Conservation (phyloP, 2,797 vertebrate genomes). For the Zenarchopterus dispar region DNA sequence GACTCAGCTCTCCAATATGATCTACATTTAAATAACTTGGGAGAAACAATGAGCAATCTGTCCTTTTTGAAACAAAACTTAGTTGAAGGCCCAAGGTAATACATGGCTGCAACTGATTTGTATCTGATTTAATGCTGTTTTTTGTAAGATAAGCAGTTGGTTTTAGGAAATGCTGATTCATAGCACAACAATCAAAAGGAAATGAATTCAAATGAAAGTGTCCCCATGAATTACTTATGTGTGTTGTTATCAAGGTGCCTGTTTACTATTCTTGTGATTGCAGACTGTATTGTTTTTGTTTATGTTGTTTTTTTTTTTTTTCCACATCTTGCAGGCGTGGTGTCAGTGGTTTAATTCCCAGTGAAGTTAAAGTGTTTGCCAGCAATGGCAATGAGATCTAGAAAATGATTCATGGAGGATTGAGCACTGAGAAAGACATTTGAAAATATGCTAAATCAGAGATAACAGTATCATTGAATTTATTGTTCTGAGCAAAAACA, state of each 20-base stretch:
- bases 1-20: slow-evolving; percentile 4
- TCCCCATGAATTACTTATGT: slow-evolving; percentile 18
- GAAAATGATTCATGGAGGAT: slow-evolving; percentile 11
- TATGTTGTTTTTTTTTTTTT: too few species aligned
- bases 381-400: slow-evolving; percentile 17
- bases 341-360: slow-evolving; percentile 9
- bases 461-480: background rate
- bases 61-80: slow-evolving; percentile 4
- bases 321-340: too few species aligned
- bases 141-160: slow-evolving; percentile 17
- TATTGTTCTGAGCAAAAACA: background rate
- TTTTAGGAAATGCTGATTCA: slow-evolving; percentile 12
- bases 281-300: slow-evolving; percentile 5
- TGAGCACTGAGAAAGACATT: background rate
- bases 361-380: slow-evolving; percentile 11
- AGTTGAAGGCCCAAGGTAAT: slow-evolving; percentile 1
- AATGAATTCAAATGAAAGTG: slow-evolving; percentile 40
- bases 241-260: slow-evolving; percentile 33
- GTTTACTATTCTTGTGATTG: slow-evolving; percentile 14
- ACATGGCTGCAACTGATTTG: slow-evolving; percentile 6
- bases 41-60: background rate
- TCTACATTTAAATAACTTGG: slow-evolving; percentile 2
- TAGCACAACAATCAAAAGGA: slow-evolving; percentile 26
- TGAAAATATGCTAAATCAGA: background rate
- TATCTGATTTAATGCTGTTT: slow-evolving; percentile 8